phyloP scores from a whole-genome alignment of 1,140 invertebrate species.

The Nomia melanderi region DNA sequence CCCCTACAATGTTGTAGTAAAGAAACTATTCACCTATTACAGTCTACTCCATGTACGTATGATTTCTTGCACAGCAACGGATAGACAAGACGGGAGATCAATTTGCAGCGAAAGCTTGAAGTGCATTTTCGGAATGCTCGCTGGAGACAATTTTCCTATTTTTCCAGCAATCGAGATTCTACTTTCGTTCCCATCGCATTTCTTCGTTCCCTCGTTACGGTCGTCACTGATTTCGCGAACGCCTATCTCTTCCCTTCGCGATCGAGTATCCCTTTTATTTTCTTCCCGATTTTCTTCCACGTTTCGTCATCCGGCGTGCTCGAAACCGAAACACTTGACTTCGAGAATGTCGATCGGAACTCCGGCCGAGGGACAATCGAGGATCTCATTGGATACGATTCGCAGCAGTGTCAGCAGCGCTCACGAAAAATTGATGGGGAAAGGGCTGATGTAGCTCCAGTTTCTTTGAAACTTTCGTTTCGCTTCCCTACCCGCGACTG shows the following conservation, averaged over 20 bases:
- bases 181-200: constrained; percentile 29
- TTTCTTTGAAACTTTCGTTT: background rate
- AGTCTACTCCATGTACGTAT: too few relatives aligned
- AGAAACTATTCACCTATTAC: too few relatives aligned
- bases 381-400: background rate
- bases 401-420: background rate
- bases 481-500: background rate
- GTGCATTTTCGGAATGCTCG: constrained; percentile 43
- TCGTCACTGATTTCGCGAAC: constrained; percentile 54
- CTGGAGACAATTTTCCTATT: constrained; percentile 60
- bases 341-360: background rate
- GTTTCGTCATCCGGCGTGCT: constrained; percentile 41
- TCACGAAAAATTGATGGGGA: constrained; percentile 5
- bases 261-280: constrained; percentile 32
- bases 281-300: constrained; percentile 33
- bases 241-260: constrained; percentile 2
- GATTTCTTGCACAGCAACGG: constrained; percentile 18
- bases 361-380: constrained; percentile 1
- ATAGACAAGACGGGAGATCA: constrained; percentile 9
- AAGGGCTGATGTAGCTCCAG: background rate
- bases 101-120: constrained; percentile 10
- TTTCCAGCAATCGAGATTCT: constrained; percentile 51
- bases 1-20: too few relatives aligned
- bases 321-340: constrained; percentile 35
- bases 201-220: constrained; percentile 31